phyloP scores from a whole-genome alignment of 1,140 invertebrate species.

The Cyrtorhinus lividipennis region DNA sequence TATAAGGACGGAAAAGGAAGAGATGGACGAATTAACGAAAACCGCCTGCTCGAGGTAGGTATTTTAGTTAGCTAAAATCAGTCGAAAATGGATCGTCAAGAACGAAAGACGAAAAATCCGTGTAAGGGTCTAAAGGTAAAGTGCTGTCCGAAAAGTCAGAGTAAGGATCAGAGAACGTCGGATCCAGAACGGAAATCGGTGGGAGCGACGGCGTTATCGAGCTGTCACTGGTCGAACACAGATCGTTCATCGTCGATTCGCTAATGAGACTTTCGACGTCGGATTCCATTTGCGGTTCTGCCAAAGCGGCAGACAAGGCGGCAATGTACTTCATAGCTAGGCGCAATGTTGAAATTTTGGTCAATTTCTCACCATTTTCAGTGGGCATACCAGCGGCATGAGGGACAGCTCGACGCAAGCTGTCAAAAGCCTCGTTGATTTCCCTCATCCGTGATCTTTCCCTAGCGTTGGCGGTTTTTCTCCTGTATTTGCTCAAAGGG shows the following conservation, averaged over 20 bases:
- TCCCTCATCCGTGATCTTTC: slow-evolving; percentile 74
- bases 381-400: slow-evolving; percentile 9
- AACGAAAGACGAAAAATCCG: slow-evolving; percentile 7
- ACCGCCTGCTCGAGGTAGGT: neutral
- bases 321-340: slow-evolving; percentile 78
- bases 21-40: too few species aligned
- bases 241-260: slow-evolving; percentile 11
- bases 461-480: slow-evolving; percentile 77
- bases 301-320: slow-evolving; percentile 36
- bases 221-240: slow-evolving; percentile 1
- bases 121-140: slow-evolving; percentile 4
- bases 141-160: slow-evolving; percentile 11
- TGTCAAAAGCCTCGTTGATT: slow-evolving; percentile 76
- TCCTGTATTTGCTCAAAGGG: slow-evolving; percentile 73
- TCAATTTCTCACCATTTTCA: slow-evolving; percentile 47
- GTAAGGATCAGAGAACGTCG: slow-evolving; percentile 8
- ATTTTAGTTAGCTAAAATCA: slow-evolving; percentile 8
- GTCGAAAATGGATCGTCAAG: slow-evolving; percentile 11
- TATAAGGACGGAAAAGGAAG: too few species aligned
- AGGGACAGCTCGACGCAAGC: slow-evolving; percentile 58
- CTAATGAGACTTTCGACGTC: slow-evolving; percentile 20
- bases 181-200: slow-evolving; percentile 8
- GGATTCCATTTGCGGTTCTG: slow-evolving; percentile 18
- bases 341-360: slow-evolving; percentile 75
- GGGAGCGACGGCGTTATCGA: slow-evolving; percentile 6